Base-by-base conservation (phyloP, 1,140 invertebrate species). In the Lepidurus couesii region DNA sequence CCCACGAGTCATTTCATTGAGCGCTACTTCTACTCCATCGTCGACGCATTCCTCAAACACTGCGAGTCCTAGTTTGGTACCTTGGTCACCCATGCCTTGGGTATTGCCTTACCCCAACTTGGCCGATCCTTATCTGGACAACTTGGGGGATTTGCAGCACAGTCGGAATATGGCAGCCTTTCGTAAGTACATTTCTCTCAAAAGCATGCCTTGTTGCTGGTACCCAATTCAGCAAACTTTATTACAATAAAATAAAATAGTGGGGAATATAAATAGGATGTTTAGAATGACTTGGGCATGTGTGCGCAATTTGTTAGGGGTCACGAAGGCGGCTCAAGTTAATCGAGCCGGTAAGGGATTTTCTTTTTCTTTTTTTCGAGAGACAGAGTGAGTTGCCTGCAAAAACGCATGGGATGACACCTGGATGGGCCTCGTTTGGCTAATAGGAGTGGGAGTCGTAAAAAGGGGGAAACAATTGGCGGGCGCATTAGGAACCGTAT, bases 391-490 rank as follows among this genome's bases (percentile, higher is more conserved):
- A n/a, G 16, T 65, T 65, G 7, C 53, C 53, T 65, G 16, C 13
- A n/a, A 65, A 65, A 65, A 65, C 53, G 53, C 53, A 65, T 65
- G 53, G 21, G 16, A 65, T 65, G 13, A 65, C 53, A 65, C 53
- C 53, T 65, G 53, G 53, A 65, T 65, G 53, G 53, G 53, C 53
- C 53, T 65, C 53, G 53, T 65, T 65, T 65, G 53, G 34, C 21
- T 65, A 65, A 65, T 65, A 65, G 53, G 53, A 65, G 16, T 9
- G 53, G 6, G 53, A 13, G 53, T 65, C 53, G 53, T 65, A 65
- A 65, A 65, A 65, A 65, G 53, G 21, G 13, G 53, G 53, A 65
- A 11, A 65, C 53, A 65, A 65, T 65, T 65, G 53, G 53, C 53
- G 21, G 16, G 53, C 53, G n/a, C 53, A 65, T 65, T 65, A 65